Percentiles rank a stretch among this genome's conserved stretches.
These are phyloP conservation scores for Poecile montanus DNA, from an alignment of 2,797 vertebrate genomes.

Conservation along the genomic window DNA sequence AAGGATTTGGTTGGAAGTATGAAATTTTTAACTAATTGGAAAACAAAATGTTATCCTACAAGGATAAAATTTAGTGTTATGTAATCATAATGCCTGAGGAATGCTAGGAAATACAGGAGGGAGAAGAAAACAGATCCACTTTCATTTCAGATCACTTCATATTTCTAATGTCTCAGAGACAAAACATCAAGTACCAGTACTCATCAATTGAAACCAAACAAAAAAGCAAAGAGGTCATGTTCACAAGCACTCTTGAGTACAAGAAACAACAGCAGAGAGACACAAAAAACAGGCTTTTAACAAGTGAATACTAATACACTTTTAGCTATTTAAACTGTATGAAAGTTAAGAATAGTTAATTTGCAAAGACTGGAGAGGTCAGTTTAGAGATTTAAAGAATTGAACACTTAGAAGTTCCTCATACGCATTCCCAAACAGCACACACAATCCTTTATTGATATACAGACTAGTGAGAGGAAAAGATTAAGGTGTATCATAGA, in stretches of 20 bases:
- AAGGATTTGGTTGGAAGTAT: neutral
- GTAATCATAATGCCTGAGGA: neutral
- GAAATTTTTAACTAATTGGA: neutral
- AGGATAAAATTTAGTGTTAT: neutral
- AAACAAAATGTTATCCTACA: neutral
- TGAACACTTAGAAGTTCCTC: neutral
- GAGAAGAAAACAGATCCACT: neutral
- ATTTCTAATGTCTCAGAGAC: neutral
- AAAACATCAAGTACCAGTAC: neutral
- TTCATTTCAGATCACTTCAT: neutral
- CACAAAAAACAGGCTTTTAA: neutral
- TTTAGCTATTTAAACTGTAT: neutral
- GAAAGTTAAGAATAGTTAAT: neutral
- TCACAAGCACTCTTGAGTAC: neutral
- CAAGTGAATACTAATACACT: neutral
- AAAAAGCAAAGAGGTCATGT: neutral
- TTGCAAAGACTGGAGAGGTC: neutral
- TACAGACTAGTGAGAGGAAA: neutral
- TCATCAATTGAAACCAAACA: neutral
- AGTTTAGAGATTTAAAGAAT: neutral
- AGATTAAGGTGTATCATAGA: neutral
- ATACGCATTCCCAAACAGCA: rapidly evolving
- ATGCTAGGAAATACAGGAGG: neutral
- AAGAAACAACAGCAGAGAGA: neutral
- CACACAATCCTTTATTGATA: neutral